Conservation (phyloP, 2,113 vertebrate species). For the Seriola rivoliana region DNA sequence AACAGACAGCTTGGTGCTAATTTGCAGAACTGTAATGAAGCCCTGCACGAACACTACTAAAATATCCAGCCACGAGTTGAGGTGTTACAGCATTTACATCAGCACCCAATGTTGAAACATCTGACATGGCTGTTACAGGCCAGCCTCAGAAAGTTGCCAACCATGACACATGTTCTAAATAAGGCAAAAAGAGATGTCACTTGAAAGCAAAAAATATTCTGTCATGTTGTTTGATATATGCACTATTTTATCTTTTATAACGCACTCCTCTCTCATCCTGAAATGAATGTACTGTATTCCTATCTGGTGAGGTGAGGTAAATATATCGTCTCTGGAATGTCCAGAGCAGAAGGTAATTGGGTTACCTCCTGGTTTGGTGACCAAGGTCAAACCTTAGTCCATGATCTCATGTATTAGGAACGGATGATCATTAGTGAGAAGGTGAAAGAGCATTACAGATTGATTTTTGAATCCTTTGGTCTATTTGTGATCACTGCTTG, state of each 20-base stretch:
- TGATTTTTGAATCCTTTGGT: slow-evolving; percentile 40
- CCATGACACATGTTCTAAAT: neutral
- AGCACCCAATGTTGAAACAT: neutral
- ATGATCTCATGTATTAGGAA: slow-evolving; percentile 67
- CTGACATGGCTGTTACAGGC: neutral
- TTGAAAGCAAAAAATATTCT: slow-evolving; percentile 8
- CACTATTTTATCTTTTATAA: too few relatives aligned
- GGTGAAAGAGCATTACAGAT: slow-evolving; percentile 45
- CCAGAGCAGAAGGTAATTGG: slow-evolving; percentile 53
- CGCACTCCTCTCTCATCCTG: neutral
- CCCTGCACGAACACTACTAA: neutral
- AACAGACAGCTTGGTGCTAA: slow-evolving; percentile 16
- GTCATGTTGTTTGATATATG: neutral
- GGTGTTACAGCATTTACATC: slow-evolving; percentile 17
- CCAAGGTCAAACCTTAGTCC: slow-evolving; percentile 60
- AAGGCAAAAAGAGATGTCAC: neutral
- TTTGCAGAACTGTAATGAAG: slow-evolving; percentile 11
- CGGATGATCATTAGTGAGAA: slow-evolving; percentile 64
- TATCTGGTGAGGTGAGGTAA: slow-evolving; percentile 28
- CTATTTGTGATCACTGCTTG: slow-evolving; percentile 30
- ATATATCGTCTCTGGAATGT: slow-evolving; percentile 12
- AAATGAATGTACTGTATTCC: neutral
- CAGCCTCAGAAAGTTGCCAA: neutral
- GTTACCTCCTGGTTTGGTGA: slow-evolving; percentile 54
- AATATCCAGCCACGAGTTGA: slow-evolving; percentile 29